Evolutionary conservation across 1,140 invertebrate genomes (phyloP).

Genomic region (Dufourea novaeangliae): DNA sequence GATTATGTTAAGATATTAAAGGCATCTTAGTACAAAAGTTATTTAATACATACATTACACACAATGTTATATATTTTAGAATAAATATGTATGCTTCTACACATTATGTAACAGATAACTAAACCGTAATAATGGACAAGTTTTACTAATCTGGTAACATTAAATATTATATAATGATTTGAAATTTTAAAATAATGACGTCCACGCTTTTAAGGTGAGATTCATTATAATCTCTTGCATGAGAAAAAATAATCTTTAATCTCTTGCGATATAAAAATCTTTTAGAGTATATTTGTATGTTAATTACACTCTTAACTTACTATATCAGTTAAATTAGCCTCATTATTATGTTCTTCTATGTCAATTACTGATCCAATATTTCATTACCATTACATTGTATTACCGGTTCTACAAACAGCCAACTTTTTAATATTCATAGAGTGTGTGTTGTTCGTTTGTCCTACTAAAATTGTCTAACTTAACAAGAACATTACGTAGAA

Average conservation of each 20-base stretch:
- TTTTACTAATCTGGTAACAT: conserved; percentile 35
- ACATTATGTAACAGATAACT: conserved; percentile 16
- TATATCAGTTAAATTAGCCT: conserved; percentile 33
- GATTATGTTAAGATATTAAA: conserved; percentile 9
- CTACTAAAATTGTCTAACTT: conserved; percentile 17
- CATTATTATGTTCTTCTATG: conserved; percentile 31
- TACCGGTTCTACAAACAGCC: conserved; percentile 54
- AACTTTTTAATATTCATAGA: conserved; percentile 40
- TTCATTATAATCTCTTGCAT: conserved; percentile 6
- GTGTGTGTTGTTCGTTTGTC: conserved; percentile 5
- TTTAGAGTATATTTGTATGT: conserved; percentile 1
- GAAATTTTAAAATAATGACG: conserved; percentile 25
- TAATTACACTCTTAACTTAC: conserved; percentile 11
- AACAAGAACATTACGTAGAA: background rate
- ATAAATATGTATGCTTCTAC: conserved; percentile 19
- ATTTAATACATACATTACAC: conserved; percentile 23
- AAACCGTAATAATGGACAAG: conserved; percentile 15
- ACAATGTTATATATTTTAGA: conserved; percentile 9
- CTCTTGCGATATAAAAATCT: background rate
- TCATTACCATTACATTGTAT: conserved; percentile 47
- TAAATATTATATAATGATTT: conserved; percentile 10
- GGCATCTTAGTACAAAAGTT: conserved; percentile 13
- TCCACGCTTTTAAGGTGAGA: conserved; percentile 23
- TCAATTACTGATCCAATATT: conserved; percentile 50
- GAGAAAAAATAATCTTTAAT: conserved; percentile 17